phyloP scores from a whole-genome alignment of 2,888 invertebrate genomes.

The Drosophila maculinotata region DNA sequence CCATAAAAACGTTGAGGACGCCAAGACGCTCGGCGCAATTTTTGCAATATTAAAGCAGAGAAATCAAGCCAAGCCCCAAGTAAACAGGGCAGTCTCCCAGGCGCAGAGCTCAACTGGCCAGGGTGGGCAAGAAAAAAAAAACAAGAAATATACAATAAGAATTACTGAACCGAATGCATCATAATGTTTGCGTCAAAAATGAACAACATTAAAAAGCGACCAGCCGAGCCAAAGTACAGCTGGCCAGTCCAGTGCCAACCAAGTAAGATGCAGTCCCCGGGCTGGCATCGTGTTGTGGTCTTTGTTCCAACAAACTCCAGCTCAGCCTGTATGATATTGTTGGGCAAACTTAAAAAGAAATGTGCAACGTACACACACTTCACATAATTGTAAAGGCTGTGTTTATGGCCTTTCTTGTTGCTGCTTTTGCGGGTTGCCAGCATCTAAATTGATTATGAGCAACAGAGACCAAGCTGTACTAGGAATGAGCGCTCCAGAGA shows the following conservation, averaged over 20 bases:
- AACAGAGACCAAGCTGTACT: conserved; percentile 41
- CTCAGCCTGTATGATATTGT: conserved; percentile 30
- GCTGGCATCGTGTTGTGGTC: conserved; percentile 28
- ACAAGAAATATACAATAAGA: conserved; percentile 74
- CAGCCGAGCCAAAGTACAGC: conserved; percentile 23
- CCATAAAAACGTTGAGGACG: conserved; percentile 56
- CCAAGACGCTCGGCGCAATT: conserved; percentile 25
- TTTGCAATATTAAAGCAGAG: conserved; percentile 65
- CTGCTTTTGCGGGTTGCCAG: conserved; percentile 33
- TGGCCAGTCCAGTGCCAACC: conserved; percentile 7
- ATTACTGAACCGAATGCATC: conserved; percentile 79
- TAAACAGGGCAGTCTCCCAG: conserved; percentile 35
- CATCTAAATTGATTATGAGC: conserved; percentile 72
- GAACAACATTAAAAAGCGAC: conserved; percentile 68
- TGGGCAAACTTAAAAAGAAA: conserved; percentile 26
- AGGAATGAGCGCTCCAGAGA: not conserved
- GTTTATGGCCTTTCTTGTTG: conserved; percentile 10
- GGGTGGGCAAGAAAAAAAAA: conserved; percentile 49
- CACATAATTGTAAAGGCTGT: conserved; percentile 54
- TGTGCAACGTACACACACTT: conserved; percentile 54
- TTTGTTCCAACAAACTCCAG: conserved; percentile 62
- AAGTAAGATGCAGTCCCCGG: conserved; percentile 32
- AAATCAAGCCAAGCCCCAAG: conserved; percentile 45
- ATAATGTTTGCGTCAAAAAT: conserved; percentile 79
- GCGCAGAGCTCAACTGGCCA: conserved; percentile 30